A percentile compares a stretch with the other conserved stretches of the same genome.
These are phyloP conservation scores for Gymnobelideus leadbeateri DNA, from an alignment of 2,113 vertebrate genomes.

Conservation along the genomic window DNA sequence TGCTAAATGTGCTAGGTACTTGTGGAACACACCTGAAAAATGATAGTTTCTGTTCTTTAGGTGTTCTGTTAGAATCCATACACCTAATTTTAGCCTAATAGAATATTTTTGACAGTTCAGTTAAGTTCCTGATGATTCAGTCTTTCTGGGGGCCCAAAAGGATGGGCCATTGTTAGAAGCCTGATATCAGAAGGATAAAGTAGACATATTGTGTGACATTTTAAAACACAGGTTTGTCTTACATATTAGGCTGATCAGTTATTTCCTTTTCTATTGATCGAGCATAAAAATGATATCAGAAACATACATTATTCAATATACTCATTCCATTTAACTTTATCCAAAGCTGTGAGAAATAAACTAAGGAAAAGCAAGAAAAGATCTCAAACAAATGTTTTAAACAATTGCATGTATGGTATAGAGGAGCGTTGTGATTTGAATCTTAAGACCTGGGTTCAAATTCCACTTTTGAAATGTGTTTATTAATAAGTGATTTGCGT, in stretches of 20 bases:
- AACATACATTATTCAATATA: constrained; percentile 11
- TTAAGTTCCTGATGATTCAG: background rate
- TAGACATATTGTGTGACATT: background rate
- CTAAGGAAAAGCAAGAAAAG: constrained; percentile 26
- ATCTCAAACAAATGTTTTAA: background rate
- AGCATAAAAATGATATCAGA: constrained; percentile 14
- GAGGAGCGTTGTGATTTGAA: background rate
- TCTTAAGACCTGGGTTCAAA: background rate
- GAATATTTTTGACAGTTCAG: background rate
- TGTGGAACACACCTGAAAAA: no score
- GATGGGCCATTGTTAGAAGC: background rate
- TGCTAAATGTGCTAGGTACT: no score
- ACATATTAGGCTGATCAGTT: constrained; percentile 28
- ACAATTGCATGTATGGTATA: background rate
- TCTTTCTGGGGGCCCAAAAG: constrained; percentile 18
- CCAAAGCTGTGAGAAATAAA: constrained; percentile 4
- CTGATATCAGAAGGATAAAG: background rate
- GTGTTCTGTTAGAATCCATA: constrained; percentile 60
- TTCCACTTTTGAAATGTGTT: background rate
- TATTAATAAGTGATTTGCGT: background rate
- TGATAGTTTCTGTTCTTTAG: no score
- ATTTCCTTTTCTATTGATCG: constrained; percentile 17
- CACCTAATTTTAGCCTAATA: constrained; percentile 61
- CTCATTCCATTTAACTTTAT: constrained; percentile 18
- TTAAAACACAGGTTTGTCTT: background rate